Evolutionary conservation across 2,888 invertebrate species (phyloP), one percentile per base, ranked within the genome.

Genomic region (Augiades crinisus): DNA sequence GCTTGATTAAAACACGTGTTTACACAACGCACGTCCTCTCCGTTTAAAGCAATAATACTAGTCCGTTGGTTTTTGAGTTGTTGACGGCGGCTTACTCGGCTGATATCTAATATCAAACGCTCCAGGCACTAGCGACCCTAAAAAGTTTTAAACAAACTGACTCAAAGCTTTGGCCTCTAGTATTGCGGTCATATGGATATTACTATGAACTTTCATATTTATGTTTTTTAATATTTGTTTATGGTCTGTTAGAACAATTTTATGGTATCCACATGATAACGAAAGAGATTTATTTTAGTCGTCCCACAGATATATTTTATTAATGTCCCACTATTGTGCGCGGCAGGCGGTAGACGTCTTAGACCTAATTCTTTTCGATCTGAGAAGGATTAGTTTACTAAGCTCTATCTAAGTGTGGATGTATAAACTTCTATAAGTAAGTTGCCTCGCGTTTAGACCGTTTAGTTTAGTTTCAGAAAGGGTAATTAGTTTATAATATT

Each of bases 1-100:
- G 89, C 83, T 88, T 88, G 86, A 89, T 89, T 89, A 89, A 89
- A 89, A 88, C 83, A 88, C 78, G 82, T 89, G 87, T 89, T 87
- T 88, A 86, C 88, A 82, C 72, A 75, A 84, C 83, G 86, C 88
- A 84, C 78, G 70, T 77, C 78, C 72, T 71, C 73, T 62, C 63
- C 68, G 74, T 70, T 72, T 76, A 78, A 73, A 86, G 81, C 81
- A 83, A 80, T 81, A 80, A 76, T 61, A 59, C 49, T 30, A 52
- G 46, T 51, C 21, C 49, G 53, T 60, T 56, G 53, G 52, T 54
- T 61, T 59, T 58, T 63, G 50, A 50, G 33, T 49, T 49, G 50
- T 50, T 50, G 50, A 50, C 43, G 31, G 34, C 36, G 21, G 50
- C 43, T 50, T 43, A 43, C 43, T 50, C 43, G 50, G 31, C 43